Conservation (phyloP, 2,113 vertebrate species). For the Antechinus flavipes region DNA sequence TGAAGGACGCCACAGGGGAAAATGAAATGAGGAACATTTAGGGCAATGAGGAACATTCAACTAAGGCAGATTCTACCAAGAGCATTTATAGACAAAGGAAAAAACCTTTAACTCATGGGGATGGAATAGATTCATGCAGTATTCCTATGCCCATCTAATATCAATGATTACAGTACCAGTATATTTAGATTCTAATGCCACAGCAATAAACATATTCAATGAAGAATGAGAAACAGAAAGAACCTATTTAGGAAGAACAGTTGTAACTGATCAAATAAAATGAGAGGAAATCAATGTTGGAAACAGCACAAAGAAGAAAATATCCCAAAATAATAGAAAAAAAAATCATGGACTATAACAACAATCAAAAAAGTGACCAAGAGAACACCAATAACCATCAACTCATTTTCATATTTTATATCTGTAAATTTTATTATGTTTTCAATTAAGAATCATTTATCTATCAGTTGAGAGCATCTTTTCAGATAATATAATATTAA, state of each 20-base stretch:
- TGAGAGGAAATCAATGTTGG: background rate
- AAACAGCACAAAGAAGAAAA: background rate
- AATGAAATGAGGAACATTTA: background rate
- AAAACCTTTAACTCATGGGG: background rate
- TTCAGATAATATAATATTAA: no score
- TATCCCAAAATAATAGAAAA: background rate
- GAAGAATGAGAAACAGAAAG: background rate
- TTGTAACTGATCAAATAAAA: background rate
- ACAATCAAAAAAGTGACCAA: background rate
- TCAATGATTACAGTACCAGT: background rate
- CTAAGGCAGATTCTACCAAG: background rate
- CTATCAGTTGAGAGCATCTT: no score
- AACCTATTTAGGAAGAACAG: background rate
- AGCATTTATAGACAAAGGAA: background rate
- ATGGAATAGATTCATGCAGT: background rate
- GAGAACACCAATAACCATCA: no score
- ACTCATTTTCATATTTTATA: no score
- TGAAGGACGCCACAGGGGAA: background rate
- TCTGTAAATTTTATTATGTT: no score
- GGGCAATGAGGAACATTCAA: no score
- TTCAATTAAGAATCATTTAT: no score
- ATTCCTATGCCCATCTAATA: background rate
- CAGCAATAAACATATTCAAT: background rate
- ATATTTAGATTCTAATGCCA: background rate
- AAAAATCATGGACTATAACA: background rate